Evolutionary conservation across 2,113 vertebrate species (phyloP).

Genomic region (Gopherus flavomarginatus): DNA sequence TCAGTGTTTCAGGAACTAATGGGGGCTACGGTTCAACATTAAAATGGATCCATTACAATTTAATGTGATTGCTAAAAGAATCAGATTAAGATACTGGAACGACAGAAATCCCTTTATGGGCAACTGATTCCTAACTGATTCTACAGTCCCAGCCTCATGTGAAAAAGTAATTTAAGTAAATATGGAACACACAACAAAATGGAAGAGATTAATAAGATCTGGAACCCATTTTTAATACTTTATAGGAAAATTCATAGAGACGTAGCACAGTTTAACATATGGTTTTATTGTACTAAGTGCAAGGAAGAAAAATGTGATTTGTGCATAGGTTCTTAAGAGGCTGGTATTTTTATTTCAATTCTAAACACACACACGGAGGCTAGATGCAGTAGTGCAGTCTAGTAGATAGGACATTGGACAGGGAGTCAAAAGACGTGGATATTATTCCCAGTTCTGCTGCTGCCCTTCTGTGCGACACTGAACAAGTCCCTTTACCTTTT

Average conservation of each 20-base stretch:
- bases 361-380: background rate
- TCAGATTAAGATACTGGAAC: background rate
- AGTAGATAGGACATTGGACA: background rate
- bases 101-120: background rate
- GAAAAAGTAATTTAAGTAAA: background rate
- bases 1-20: background rate
- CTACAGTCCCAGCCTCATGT: background rate
- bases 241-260: background rate
- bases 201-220: background rate
- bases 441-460: background rate
- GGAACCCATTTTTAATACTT: background rate
- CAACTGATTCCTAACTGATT: constrained; percentile 10
- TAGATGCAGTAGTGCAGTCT: background rate
- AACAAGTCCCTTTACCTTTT: background rate
- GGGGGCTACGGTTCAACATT: background rate
- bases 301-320: background rate
- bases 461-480: background rate
- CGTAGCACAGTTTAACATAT: background rate
- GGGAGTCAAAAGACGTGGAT: background rate
- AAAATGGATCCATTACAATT: background rate
- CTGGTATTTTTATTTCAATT: background rate
- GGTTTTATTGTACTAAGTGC: background rate
- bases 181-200: constrained; percentile 1
- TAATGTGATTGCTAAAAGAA: constrained; percentile 33
- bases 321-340: background rate